Percentiles rank a stretch among this genome's conserved stretches.
These are phyloP conservation scores for Adela reaumurella DNA, from an alignment of 2,888 invertebrate species.

Conservation along the genomic window DNA sequence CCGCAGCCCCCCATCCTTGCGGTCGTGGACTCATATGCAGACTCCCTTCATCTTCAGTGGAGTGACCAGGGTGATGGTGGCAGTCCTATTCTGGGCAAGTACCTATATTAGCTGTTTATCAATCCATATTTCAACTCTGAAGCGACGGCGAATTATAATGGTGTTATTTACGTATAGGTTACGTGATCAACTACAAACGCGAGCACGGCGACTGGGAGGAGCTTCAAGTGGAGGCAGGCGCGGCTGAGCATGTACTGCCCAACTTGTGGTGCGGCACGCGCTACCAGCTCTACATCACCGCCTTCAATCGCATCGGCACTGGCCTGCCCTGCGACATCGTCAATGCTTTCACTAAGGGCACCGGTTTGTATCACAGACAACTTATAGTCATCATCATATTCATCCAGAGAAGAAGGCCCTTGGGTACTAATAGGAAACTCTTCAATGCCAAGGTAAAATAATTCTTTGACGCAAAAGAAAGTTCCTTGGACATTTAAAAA, in stretches of 20 bases:
- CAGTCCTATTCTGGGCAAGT: conserved; percentile 64
- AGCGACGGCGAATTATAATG: too few species aligned
- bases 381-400: too few species aligned
- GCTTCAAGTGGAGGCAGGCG: conserved; percentile 77
- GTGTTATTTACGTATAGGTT: too few species aligned
- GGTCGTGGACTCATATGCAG: conserved; percentile 78
- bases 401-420: too few species aligned
- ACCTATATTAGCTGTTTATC: too few species aligned
- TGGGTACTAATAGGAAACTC: too few species aligned
- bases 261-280: conserved; percentile 86
- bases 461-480: too few species aligned
- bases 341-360: conserved; percentile 78
- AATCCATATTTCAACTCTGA: too few species aligned
- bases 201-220: conserved; percentile 93
- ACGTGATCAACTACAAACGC: conserved; percentile 85
- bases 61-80: conserved; percentile 78
- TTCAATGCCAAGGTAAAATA: too few species aligned
- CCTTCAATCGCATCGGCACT: conserved; percentile 87
- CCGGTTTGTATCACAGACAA: conserved; percentile 53
- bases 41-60: conserved; percentile 80
- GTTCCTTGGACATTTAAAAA: too few species aligned
- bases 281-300: conserved; percentile 84
- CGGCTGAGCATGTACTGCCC: conserved; percentile 73
- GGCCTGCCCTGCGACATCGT: conserved; percentile 86
- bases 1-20: conserved; percentile 81